Evolutionary conservation across 2,113 vertebrate species (phyloP).

Genomic region (Ictalurus furcatus): DNA sequence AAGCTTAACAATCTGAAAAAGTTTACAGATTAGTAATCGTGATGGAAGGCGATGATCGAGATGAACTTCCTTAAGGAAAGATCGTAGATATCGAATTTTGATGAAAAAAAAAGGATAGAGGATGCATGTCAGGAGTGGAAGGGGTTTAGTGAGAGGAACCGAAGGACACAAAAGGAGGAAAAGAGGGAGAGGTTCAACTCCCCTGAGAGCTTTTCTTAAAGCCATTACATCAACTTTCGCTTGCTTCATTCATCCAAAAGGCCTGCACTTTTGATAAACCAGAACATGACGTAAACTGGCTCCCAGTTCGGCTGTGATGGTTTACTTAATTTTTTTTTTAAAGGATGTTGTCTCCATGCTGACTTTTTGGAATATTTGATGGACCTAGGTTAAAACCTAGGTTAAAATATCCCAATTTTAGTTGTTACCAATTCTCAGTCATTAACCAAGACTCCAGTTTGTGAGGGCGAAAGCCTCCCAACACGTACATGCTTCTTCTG

Average conservation of each 20-base stretch:
- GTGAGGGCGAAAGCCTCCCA: neutral
- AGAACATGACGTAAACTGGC: conserved; percentile 77
- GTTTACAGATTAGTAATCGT: neutral
- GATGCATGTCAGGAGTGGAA: neutral
- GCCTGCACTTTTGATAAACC: conserved; percentile 66
- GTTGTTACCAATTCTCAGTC: neutral
- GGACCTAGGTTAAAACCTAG: neutral
- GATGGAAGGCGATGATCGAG: conserved; percentile 9
- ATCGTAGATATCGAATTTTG: conserved; percentile 54
- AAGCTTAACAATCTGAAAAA: neutral
- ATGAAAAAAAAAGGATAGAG: conserved; percentile 32
- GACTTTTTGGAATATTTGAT: neutral
- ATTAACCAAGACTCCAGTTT: neutral
- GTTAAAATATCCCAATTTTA: neutral
- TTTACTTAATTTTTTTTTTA: neutral
- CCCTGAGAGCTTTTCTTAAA: conserved; percentile 75
- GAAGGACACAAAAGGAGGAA: neutral
- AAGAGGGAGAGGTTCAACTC: conserved; percentile 61
- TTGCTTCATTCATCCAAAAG: conserved; percentile 70
- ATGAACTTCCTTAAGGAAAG: neutral
- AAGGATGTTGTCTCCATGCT: neutral
- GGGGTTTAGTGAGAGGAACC: conserved; percentile 22
- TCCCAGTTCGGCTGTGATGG: conserved; percentile 62
- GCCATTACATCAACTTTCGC: conserved; percentile 77
- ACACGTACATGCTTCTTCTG: neutral